Percentiles rank a stretch among this genome's conserved stretches.
Conservation (phyloP, 2,888 invertebrate species). For the Chrysolina haemoptera region DNA sequence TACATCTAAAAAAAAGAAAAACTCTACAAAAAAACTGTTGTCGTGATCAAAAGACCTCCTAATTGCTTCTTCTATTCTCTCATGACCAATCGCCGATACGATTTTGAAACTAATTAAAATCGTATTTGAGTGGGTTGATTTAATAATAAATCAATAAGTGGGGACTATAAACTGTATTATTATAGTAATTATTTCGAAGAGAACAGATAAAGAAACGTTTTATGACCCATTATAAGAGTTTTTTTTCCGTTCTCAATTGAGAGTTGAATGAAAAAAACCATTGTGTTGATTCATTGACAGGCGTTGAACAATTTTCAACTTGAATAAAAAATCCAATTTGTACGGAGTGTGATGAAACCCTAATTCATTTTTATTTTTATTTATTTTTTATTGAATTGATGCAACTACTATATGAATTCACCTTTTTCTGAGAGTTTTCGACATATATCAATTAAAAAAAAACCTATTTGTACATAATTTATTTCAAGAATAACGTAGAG, state of each 20-base stretch:
- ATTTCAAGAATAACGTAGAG: too few relatives aligned
- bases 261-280: neutral
- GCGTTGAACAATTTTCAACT: neutral
- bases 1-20: neutral
- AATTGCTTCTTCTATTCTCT: constrained; percentile 10
- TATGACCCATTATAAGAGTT: neutral
- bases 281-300: constrained; percentile 2
- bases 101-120: constrained; percentile 29
- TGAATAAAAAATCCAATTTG: neutral
- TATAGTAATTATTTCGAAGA: constrained; percentile 24
- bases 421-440: too few relatives aligned
- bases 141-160: constrained; percentile 25
- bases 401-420: too few relatives aligned
- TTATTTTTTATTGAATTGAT: too few relatives aligned
- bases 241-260: neutral
- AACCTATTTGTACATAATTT: too few relatives aligned
- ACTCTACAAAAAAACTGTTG: neutral
- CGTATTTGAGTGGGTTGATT: constrained; percentile 23
- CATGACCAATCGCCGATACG: constrained; percentile 4
- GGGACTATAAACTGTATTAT: constrained; percentile 22
- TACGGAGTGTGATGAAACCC: neutral
- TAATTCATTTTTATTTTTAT: too few relatives aligned
- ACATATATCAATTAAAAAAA: too few relatives aligned
- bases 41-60: constrained; percentile 7
- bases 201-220: constrained; percentile 11